These are phyloP conservation scores for Euphonia xanthogaster DNA, from an alignment of 2,797 vertebrate genomes.

Conservation along the genomic window DNA sequence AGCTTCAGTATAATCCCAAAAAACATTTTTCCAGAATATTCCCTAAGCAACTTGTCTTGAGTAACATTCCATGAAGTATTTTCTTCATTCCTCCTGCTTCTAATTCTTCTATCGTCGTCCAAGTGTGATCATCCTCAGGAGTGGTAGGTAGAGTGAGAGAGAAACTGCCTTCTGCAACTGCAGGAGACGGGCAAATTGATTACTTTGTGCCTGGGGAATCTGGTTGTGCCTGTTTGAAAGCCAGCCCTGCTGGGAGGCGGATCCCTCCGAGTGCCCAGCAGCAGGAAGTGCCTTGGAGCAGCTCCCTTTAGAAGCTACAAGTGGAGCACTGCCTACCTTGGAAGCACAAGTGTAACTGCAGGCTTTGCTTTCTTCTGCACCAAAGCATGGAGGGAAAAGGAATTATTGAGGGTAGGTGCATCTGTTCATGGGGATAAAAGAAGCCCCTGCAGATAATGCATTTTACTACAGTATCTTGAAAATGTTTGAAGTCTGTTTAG, in stretches of 20 bases:
- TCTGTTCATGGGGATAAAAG: neutral
- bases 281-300: slow-evolving; percentile 57
- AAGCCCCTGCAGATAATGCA: accelerated
- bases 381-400: neutral
- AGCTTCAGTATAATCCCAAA: slow-evolving; percentile 19
- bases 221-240: slow-evolving; percentile 77
- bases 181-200: slow-evolving; percentile 51
- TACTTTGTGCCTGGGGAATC: slow-evolving; percentile 79
- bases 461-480: neutral
- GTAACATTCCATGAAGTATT: slow-evolving; percentile 1
- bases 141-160: neutral
- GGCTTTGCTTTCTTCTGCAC: neutral
- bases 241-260: slow-evolving; percentile 77
- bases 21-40: neutral
- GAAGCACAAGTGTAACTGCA: neutral
- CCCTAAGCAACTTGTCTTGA: neutral
- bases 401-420: neutral
- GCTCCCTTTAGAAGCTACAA: neutral
- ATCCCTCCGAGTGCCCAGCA: slow-evolving; percentile 56
- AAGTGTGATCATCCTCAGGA: neutral
- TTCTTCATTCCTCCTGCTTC: slow-evolving; percentile 42
- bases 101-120: neutral
- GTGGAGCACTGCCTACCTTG: neutral
- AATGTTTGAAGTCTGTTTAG: neutral
- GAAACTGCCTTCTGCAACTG: slow-evolving; percentile 44